phyloP scores from a whole-genome alignment of 2,888 invertebrate genomes.

The Nomada hirtipes region DNA sequence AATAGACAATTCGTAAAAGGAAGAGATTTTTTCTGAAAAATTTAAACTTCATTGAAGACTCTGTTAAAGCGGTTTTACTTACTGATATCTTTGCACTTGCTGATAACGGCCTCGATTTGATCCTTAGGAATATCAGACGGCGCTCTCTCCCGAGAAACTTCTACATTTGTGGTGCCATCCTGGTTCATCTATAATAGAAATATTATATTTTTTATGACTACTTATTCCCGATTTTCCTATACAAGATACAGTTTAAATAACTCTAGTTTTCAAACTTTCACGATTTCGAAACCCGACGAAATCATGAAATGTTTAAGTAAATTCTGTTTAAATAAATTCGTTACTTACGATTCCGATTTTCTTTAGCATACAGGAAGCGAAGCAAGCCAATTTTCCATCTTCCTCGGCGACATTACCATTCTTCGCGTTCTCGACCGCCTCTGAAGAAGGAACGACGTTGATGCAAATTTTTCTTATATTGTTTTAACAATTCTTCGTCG shows the following conservation, averaged over 20 bases:
- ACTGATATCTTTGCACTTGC: slow-evolving; percentile 45
- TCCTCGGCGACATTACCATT: slow-evolving; percentile 28
- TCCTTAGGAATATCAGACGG: slow-evolving; percentile 40
- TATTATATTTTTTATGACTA: neutral
- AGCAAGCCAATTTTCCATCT: slow-evolving; percentile 76
- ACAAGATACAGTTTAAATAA: too few relatives aligned
- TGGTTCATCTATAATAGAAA: slow-evolving; percentile 43
- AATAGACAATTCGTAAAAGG: too few relatives aligned
- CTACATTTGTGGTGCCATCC: slow-evolving; percentile 52
- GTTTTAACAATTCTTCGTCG: neutral
- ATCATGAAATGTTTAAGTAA: neutral
- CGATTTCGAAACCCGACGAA: too few relatives aligned
- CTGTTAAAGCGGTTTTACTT: slow-evolving; percentile 2
- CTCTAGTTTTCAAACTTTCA: too few relatives aligned
- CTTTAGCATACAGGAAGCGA: slow-evolving; percentile 76
- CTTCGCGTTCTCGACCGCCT: slow-evolving; percentile 69
- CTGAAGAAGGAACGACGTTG: slow-evolving; percentile 55
- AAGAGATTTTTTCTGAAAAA: neutral
- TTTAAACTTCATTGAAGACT: neutral
- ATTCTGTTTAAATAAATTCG: neutral
- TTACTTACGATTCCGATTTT: slow-evolving; percentile 78
- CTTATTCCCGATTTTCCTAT: too few relatives aligned
- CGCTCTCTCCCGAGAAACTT: slow-evolving; percentile 26
- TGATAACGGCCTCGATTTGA: slow-evolving; percentile 28
- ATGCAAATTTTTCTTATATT: neutral